Conservation (phyloP, 2,113 vertebrate genomes). For the Emydura subglobosa region DNA sequence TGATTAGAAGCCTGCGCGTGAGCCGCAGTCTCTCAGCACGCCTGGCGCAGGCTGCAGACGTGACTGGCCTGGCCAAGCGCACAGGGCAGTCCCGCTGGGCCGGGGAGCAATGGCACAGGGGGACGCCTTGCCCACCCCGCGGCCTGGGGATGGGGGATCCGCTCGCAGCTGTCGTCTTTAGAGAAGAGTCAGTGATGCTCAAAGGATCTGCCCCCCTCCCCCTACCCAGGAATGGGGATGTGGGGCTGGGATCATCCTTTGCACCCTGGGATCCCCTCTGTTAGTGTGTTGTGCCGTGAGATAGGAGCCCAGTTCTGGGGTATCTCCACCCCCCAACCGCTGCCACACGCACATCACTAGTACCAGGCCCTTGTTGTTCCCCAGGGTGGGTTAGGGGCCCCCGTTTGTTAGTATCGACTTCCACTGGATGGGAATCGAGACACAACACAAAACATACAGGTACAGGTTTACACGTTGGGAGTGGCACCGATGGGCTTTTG, state of each 20-base stretch:
- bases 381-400: not conserved
- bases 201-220: not conserved
- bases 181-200: not conserved
- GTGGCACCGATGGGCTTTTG: too few species aligned
- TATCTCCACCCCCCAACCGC: too few species aligned
- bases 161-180: not conserved
- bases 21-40: not conserved
- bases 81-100: too few species aligned
- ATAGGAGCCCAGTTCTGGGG: not conserved
- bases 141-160: not conserved
- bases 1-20: not conserved
- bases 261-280: too few species aligned
- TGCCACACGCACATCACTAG: not conserved
- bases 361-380: not conserved
- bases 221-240: too few species aligned
- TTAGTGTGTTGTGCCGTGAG: not conserved
- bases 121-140: too few species aligned
- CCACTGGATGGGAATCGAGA: not conserved
- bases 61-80: not conserved
- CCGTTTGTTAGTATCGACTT: not conserved
- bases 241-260: not conserved
- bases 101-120: not conserved
- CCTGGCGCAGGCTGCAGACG: not conserved
- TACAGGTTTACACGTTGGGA: too few species aligned
- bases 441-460: too few species aligned